These are phyloP conservation scores for Parus major DNA, from an alignment of 2,113 vertebrate genomes.

Conservation along the genomic window DNA sequence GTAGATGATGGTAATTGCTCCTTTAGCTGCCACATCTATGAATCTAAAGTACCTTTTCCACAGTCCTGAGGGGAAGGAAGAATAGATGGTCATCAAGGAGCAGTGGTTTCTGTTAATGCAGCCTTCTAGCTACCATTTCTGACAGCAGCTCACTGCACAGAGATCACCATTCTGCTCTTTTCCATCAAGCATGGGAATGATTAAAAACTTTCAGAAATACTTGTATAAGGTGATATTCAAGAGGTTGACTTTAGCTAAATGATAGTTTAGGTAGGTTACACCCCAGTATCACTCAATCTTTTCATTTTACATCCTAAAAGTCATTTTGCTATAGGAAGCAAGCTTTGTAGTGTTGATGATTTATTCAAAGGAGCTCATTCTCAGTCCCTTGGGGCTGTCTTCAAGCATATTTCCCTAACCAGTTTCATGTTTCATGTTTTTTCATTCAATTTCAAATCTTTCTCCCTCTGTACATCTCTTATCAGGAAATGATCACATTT, in stretches of 20 bases:
- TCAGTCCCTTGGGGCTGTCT: not conserved
- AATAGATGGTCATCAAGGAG: conserved; percentile 39
- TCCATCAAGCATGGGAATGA: not conserved
- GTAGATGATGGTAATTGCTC: conserved; percentile 41
- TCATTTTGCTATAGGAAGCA: not conserved
- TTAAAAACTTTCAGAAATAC: conserved; percentile 15
- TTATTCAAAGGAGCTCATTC: conserved; percentile 38
- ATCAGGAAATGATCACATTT: conserved; percentile 7
- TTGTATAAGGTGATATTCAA: not conserved
- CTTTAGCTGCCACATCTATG: conserved; percentile 25
- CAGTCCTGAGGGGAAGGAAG: conserved; percentile 12
- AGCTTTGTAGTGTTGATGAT: not conserved
- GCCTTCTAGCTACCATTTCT: conserved; percentile 16
- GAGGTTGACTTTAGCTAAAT: conserved; percentile 11
- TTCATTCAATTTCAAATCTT: not conserved
- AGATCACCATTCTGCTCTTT: not conserved
- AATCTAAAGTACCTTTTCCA: conserved; percentile 35
- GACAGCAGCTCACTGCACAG: not conserved
- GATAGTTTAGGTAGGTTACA: not conserved
- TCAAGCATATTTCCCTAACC: conserved; percentile 6
- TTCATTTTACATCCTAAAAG: not conserved
- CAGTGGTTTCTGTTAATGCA: conserved; percentile 20
- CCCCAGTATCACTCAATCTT: not conserved
- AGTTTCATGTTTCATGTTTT: conserved; percentile 1
- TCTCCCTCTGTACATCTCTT: not conserved